These are phyloP conservation scores for Rhincodon typus DNA, from an alignment of 2,797 vertebrate genomes.

Conservation along the genomic window DNA sequence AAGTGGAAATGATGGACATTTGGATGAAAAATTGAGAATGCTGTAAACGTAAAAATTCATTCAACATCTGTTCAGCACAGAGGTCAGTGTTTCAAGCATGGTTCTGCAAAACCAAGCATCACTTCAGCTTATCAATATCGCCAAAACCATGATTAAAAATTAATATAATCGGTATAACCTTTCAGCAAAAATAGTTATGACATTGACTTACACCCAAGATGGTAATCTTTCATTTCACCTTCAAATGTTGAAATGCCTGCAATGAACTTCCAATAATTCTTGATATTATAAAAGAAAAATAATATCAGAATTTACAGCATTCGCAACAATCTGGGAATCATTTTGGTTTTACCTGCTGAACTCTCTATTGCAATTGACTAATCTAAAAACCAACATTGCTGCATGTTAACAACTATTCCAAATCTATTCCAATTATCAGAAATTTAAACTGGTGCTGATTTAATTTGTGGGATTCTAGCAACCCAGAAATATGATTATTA, in stretches of 20 bases:
- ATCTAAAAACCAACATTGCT: background rate
- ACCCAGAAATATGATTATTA: constrained; percentile 4
- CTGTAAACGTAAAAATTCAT: background rate
- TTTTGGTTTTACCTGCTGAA: background rate
- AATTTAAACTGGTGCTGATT: background rate
- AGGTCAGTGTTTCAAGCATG: background rate
- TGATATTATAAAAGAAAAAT: background rate
- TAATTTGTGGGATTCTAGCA: background rate
- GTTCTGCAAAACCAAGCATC: background rate
- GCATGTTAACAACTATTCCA: background rate
- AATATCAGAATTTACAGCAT: background rate
- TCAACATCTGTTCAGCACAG: background rate
- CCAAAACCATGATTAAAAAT: background rate
- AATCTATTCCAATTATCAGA: background rate
- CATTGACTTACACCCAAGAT: background rate
- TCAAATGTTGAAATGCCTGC: background rate
- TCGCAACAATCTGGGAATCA: background rate
- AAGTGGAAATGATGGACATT: background rate
- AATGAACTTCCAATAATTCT: background rate
- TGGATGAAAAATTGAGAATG: background rate
- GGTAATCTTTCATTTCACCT: background rate
- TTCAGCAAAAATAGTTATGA: background rate
- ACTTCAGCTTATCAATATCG: background rate
- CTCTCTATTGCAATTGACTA: background rate
- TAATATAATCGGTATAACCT: background rate